A percentile compares a stretch with the other conserved stretches of the same genome.
Conservation (phyloP, 2,888 invertebrate species). For the Diadegma fenestrale region DNA sequence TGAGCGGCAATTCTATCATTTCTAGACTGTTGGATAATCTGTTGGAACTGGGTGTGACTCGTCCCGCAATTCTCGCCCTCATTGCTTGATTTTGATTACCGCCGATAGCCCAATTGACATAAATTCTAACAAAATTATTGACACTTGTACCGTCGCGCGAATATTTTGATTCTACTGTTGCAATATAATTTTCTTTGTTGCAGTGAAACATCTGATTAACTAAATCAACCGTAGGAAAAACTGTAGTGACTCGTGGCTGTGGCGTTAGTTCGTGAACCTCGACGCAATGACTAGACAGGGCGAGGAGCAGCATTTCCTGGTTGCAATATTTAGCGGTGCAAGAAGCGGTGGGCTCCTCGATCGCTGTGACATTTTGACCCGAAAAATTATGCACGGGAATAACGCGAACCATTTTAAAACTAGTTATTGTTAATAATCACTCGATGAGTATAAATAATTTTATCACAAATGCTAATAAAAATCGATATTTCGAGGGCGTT, state of each 20-base stretch:
- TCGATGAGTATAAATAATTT: constrained; percentile 23
- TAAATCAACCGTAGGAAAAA: constrained; percentile 91
- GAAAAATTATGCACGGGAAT: constrained; percentile 90
- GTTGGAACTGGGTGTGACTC: constrained; percentile 90
- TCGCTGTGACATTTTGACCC: constrained; percentile 88
- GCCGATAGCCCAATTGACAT: constrained; percentile 90
- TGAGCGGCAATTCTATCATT: constrained; percentile 91
- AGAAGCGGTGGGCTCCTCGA: constrained; percentile 89
- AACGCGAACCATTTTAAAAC: constrained; percentile 88
- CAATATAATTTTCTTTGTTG: constrained; percentile 89
- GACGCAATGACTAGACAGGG: constrained; percentile 87
- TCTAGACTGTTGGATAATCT: constrained; percentile 88
- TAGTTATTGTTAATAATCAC: not conserved
- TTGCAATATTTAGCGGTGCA: constrained; percentile 86
- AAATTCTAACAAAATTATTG: constrained; percentile 88
- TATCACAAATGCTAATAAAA: constrained; percentile 21
- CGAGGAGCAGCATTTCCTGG: constrained; percentile 87
- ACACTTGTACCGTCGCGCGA: constrained; percentile 77
- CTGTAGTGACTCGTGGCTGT: constrained; percentile 85
- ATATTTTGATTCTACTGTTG: constrained; percentile 88
- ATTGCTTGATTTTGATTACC: constrained; percentile 86
- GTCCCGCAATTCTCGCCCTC: constrained; percentile 90
- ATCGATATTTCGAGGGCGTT: constrained; percentile 46
- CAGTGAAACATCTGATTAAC: constrained; percentile 89
- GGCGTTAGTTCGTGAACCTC: constrained; percentile 87